These are phyloP conservation scores for Pseudococcus longispinus DNA, from an alignment of 2,888 invertebrate genomes.

Conservation along the genomic window DNA sequence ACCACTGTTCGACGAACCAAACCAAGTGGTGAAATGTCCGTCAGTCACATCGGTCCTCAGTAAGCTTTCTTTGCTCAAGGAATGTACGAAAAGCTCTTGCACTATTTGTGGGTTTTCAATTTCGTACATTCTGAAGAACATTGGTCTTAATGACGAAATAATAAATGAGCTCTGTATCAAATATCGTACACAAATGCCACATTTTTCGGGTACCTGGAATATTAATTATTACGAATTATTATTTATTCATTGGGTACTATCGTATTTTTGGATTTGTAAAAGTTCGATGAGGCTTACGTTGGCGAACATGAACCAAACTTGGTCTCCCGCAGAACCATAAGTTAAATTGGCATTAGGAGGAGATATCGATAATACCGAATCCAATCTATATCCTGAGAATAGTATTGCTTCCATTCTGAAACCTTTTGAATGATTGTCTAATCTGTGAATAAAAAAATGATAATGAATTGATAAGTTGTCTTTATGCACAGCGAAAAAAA, in stretches of 20 bases:
- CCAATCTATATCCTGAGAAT: constrained; percentile 51
- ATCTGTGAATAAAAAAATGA: constrained; percentile 25
- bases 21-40: constrained; percentile 46
- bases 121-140: constrained; percentile 52
- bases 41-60: constrained; percentile 51
- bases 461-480: not conserved
- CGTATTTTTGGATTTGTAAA: too few species aligned
- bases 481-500: too few species aligned
- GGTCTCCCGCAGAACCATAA: constrained; percentile 45
- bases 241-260: too few species aligned
- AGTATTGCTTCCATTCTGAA: constrained; percentile 49
- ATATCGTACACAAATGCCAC: constrained; percentile 49
- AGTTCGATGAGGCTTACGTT: constrained; percentile 18
- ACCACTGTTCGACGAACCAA: constrained; percentile 33
- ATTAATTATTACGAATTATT: not conserved
- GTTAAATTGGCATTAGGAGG: not conserved
- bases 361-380: constrained; percentile 46
- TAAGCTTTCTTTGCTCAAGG: constrained; percentile 42
- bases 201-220: constrained; percentile 37
- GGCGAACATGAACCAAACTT: constrained; percentile 52
- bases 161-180: constrained; percentile 53
- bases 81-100: constrained; percentile 51
- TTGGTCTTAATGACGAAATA: constrained; percentile 52
- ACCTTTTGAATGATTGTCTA: constrained; percentile 38
- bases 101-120: constrained; percentile 51